Evolutionary conservation across 2,888 invertebrate genomes (phyloP).

Genomic region (Cryptus armator): DNA sequence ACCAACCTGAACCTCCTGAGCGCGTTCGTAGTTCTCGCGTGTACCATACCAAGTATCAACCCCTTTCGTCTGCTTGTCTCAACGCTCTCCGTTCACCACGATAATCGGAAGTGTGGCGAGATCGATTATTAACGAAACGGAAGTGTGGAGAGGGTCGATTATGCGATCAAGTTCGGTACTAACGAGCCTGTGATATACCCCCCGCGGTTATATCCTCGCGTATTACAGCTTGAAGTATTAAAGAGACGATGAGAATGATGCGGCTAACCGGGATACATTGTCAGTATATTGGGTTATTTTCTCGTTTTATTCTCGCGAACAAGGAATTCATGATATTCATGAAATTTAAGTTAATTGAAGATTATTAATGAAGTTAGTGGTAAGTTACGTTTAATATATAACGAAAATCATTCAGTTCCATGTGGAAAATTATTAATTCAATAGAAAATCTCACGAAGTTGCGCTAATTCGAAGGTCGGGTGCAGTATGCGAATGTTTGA

Average conservation of each 20-base stretch:
- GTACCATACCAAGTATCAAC: not conserved
- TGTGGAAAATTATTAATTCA: no score
- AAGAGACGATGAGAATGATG: conserved; percentile 8
- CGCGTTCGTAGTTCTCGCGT: conserved; percentile 27
- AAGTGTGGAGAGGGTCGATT: conserved; percentile 59
- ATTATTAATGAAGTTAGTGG: no score
- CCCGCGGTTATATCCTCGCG: conserved; percentile 28
- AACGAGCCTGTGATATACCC: conserved; percentile 58
- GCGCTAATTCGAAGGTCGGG: no score
- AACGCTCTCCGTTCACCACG: conserved; percentile 3
- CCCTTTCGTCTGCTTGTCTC: not conserved
- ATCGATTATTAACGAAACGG: conserved; percentile 71
- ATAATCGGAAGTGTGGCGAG: conserved; percentile 61
- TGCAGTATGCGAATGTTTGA: no score
- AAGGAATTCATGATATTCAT: not conserved
- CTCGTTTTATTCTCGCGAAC: not conserved
- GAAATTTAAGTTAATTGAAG: no score
- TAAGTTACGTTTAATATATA: no score
- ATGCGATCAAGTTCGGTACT: conserved; percentile 55
- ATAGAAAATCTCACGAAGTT: no score
- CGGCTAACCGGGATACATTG: not conserved
- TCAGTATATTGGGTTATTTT: not conserved
- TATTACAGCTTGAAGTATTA: not conserved
- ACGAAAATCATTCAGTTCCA: not conserved
- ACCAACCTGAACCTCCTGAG: not conserved